Evolutionary conservation across 2,113 vertebrate species (phyloP).

Genomic region (Holacanthus passer): DNA sequence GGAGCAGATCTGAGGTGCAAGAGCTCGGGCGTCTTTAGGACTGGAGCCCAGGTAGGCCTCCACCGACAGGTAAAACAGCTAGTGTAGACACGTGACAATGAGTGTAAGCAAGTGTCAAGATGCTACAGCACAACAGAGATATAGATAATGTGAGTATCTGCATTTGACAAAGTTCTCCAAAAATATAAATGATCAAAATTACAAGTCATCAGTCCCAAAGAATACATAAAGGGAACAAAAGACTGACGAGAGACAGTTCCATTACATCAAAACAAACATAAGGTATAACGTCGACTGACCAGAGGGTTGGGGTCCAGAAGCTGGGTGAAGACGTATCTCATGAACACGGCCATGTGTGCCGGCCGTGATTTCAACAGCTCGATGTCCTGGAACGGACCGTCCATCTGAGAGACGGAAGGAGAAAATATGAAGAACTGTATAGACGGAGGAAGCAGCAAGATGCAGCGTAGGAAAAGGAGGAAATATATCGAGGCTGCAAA

Average conservation of each 20-base stretch:
- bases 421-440: background rate
- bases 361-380: conserved; percentile 89
- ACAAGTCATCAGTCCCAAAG: too few relatives aligned
- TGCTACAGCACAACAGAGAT: background rate
- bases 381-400: conserved; percentile 92
- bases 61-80: conserved; percentile 93
- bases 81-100: background rate
- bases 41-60: conserved; percentile 90
- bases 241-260: too few relatives aligned
- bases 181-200: too few relatives aligned
- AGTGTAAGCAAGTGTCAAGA: background rate
- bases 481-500: background rate
- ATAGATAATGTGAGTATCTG: background rate
- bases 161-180: background rate
- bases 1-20: conserved; percentile 91
- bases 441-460: background rate
- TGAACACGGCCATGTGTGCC: conserved; percentile 91
- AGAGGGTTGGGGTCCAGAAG: conserved; percentile 92
- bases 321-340: conserved; percentile 94
- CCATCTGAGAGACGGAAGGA: conserved; percentile 81
- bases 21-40: conserved; percentile 87
- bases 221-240: too few relatives aligned
- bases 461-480: too few relatives aligned
- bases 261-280: background rate
- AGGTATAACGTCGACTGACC: conserved; percentile 77